A percentile compares a stretch with the other conserved stretches of the same genome.
phyloP scores from a whole-genome alignment of 2,888 invertebrate species.

The Trichacis sp. region DNA sequence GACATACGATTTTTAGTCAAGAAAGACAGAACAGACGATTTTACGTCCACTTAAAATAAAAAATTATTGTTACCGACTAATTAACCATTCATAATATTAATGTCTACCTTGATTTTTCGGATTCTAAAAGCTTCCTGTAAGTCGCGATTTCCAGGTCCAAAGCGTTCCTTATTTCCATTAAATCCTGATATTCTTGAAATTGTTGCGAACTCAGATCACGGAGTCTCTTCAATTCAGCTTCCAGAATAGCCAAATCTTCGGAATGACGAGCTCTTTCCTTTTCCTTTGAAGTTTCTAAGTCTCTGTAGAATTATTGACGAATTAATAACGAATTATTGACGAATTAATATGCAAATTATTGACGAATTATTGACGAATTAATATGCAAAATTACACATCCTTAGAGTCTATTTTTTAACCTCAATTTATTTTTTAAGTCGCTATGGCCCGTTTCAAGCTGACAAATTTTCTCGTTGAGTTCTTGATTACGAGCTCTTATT shows the following conservation, averaged over 20 bases:
- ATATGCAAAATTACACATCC: no score
- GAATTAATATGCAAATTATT: no score
- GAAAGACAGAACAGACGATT: no score
- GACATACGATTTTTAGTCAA: no score
- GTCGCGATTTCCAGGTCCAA: conserved; percentile 91
- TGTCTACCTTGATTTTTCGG: conserved; percentile 82
- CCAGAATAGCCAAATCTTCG: conserved; percentile 80
- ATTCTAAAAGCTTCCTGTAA: conserved; percentile 88
- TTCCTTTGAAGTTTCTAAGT: conserved; percentile 86
- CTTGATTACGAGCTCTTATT: conserved; percentile 82
- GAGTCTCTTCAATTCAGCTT: conserved; percentile 82
- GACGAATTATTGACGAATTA: no score
- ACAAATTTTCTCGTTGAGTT: conserved; percentile 78
- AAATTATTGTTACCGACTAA: no score
- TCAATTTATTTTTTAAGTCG: conserved; percentile 74
- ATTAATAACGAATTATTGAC: conserved; percentile 20
- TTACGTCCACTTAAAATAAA: no score
- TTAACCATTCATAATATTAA: no score
- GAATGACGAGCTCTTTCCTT: conserved; percentile 84
- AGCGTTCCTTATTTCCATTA: conserved; percentile 96
- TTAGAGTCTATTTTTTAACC: no score
- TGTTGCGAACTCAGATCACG: conserved; percentile 90
- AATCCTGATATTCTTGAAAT: conserved; percentile 93
- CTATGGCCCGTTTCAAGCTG: conserved; percentile 84
- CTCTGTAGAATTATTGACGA: conserved; percentile 71